Conservation (phyloP, 2,113 vertebrate genomes). For the Bolborhynchus lineola region DNA sequence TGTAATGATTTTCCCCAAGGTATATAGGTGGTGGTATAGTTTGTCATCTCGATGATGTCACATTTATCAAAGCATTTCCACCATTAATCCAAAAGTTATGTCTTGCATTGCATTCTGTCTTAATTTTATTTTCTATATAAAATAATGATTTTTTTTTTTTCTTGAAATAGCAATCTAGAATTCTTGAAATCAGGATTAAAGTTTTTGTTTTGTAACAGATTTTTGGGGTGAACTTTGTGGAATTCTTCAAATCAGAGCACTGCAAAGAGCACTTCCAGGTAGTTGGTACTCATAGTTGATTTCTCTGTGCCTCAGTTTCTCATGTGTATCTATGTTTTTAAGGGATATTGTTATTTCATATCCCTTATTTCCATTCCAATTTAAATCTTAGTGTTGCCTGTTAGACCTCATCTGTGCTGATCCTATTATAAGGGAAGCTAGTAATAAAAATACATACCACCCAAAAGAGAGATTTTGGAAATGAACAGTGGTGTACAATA, state of each 20-base stretch:
- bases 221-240: neutral
- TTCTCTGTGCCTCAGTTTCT: neutral
- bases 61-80: neutral
- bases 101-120: neutral
- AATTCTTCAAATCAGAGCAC: neutral
- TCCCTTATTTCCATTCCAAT: neutral
- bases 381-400: neutral
- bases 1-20: neutral
- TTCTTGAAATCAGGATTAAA: neutral
- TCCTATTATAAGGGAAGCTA: neutral
- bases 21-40: neutral
- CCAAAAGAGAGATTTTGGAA: neutral
- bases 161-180: neutral
- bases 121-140: neutral
- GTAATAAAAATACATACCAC: neutral
- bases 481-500: neutral
- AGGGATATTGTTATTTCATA: neutral
- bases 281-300: neutral
- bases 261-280: neutral
- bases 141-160: neutral
- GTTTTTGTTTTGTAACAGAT: neutral
- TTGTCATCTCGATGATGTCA: neutral
- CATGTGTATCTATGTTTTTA: neutral
- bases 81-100: neutral
- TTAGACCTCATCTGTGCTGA: neutral